These are phyloP conservation scores for Morpho helenor DNA, from an alignment of 2,888 invertebrate species.

Conservation along the genomic window DNA sequence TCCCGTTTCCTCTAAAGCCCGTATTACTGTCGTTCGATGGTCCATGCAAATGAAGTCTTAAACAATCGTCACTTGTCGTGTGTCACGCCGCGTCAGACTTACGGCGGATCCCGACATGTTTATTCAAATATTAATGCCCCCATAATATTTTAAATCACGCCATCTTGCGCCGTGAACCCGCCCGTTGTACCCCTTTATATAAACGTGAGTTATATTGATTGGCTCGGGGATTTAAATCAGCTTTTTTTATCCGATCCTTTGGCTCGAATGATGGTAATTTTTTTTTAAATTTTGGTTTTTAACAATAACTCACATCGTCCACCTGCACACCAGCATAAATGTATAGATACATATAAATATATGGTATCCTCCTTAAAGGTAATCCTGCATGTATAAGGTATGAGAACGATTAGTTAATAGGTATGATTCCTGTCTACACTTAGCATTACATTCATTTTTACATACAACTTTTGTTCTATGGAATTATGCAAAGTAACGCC, in stretches of 20 bases:
- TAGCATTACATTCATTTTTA: no score
- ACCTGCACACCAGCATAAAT: no score
- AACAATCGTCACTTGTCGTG: constrained; percentile 39
- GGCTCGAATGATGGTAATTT: neutral
- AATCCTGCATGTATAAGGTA: no score
- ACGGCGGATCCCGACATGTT: constrained; percentile 53
- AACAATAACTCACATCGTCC: no score
- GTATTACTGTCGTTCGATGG: constrained; percentile 10
- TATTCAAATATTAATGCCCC: constrained; percentile 66
- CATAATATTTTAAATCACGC: constrained; percentile 61
- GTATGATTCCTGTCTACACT: no score
- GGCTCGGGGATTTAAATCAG: constrained; percentile 18
- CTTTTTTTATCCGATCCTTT: constrained; percentile 2
- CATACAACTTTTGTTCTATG: no score
- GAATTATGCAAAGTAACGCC: no score
- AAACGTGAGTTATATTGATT: constrained; percentile 37
- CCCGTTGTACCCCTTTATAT: constrained; percentile 34
- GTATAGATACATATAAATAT: no score
- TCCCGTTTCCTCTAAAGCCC: constrained; percentile 7
- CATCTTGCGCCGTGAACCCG: constrained; percentile 28
- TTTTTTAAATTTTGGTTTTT: constrained; percentile 1
- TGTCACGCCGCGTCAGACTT: constrained; percentile 45
- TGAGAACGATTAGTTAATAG: no score
- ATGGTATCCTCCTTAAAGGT: no score
- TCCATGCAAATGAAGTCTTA: constrained; percentile 48